These are phyloP conservation scores for Chrysochloris asiatica DNA, from an alignment of 2,113 vertebrate species.

Conservation along the genomic window DNA sequence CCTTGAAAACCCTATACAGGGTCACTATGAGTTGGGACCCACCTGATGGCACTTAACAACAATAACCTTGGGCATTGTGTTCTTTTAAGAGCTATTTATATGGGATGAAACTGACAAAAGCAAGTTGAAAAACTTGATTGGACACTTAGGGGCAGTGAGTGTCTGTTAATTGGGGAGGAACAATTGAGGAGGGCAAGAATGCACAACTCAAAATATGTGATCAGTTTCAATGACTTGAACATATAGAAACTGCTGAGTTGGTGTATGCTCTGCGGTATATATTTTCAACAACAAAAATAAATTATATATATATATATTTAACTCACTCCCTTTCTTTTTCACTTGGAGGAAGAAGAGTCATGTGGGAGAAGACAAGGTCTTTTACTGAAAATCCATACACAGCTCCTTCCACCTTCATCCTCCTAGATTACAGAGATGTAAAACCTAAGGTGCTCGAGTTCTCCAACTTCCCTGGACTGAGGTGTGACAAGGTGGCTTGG, in stretches of 20 bases:
- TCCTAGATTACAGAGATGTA: not conserved
- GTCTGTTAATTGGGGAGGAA: not conserved
- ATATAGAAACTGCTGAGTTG: not conserved
- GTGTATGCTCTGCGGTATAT: not conserved
- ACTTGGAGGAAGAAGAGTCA: not conserved
- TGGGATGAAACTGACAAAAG: not conserved
- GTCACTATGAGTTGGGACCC: no score
- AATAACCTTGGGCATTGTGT: not conserved
- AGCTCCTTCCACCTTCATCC: not conserved
- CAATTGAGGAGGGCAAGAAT: not conserved
- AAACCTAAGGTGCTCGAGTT: slow-evolving; percentile 7
- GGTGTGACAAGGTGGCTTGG: slow-evolving; percentile 34
- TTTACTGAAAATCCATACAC: not conserved
- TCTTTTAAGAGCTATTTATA: no score
- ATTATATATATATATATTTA: not conserved
- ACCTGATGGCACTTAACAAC: no score
- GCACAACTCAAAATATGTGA: not conserved
- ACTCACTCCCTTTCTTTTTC: not conserved
- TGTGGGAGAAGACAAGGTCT: not conserved
- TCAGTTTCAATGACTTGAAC: not conserved
- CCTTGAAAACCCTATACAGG: no score
- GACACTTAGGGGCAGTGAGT: not conserved
- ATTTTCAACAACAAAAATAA: not conserved
- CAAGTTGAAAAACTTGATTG: not conserved
- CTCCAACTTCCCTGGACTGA: no score